Evolutionary conservation across 2,888 invertebrate species (phyloP).

Genomic region (Stegana nigrithorax): DNA sequence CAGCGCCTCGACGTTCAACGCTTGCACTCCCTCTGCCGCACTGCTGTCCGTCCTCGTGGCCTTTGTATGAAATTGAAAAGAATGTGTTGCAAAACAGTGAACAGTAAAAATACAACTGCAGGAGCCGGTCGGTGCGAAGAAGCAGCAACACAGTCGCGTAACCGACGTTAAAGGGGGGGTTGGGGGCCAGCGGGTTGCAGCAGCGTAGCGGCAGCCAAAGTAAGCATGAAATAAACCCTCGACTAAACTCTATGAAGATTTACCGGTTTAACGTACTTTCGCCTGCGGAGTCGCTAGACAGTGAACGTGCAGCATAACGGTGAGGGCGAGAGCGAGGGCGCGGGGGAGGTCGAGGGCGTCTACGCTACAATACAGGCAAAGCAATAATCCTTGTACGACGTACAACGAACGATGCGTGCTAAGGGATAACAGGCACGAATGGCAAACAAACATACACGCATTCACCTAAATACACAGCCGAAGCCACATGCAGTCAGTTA

Average conservation of each 20-base stretch:
- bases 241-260: constrained; percentile 55
- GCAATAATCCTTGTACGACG: constrained; percentile 10
- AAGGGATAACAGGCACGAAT: constrained; percentile 15
- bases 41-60: constrained; percentile 25
- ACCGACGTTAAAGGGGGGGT: constrained; percentile 24
- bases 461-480: not conserved
- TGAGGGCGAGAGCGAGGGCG: not conserved
- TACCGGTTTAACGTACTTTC: constrained; percentile 57
- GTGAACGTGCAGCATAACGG: not conserved
- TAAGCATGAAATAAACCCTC: constrained; percentile 59
- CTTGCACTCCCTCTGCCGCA: not conserved
- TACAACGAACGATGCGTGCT: constrained; percentile 11
- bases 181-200: constrained; percentile 13
- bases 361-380: not conserved
- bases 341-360: not conserved
- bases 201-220: constrained; percentile 36
- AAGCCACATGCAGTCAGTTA: not conserved
- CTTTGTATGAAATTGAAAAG: constrained; percentile 53
- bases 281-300: constrained; percentile 13
- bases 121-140: too few species aligned
- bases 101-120: too few species aligned
- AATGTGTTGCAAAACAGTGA: constrained; percentile 51
- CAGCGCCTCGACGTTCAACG: not conserved
- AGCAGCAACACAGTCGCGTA: constrained; percentile 49
- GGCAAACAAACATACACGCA: not conserved